Evolutionary conservation across 2,113 vertebrate species (phyloP).

Genomic region (Varanus salvator): DNA sequence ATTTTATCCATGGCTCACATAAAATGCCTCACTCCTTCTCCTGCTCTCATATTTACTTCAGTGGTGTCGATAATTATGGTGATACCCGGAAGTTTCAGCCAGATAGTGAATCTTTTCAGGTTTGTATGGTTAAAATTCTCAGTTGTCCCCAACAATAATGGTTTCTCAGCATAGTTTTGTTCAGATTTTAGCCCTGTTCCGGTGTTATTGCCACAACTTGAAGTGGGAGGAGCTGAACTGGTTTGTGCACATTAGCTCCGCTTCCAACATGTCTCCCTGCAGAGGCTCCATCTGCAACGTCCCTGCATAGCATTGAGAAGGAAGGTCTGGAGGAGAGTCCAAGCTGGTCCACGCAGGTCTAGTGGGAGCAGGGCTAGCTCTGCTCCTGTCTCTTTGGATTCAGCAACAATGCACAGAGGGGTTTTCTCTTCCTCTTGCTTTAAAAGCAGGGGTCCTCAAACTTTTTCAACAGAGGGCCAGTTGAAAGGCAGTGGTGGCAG

Average conservation of each 20-base stretch:
- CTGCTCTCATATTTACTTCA: constrained; percentile 87
- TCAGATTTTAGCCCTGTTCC: not conserved
- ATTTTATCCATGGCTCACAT: constrained; percentile 89
- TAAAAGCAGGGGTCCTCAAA: not conserved
- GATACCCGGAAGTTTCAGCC: constrained; percentile 84
- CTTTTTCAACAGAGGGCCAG: too few relatives aligned
- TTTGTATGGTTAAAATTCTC: constrained; percentile 36
- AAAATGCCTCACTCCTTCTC: constrained; percentile 81
- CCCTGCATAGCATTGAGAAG: not conserved
- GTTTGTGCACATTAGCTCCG: not conserved
- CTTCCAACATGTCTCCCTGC: not conserved
- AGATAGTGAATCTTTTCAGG: constrained; percentile 88
- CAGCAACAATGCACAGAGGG: not conserved
- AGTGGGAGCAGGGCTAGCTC: not conserved
- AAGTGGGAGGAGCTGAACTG: not conserved
- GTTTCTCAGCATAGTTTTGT: not conserved
- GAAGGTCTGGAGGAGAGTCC: too few relatives aligned
- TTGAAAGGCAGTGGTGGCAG: too few relatives aligned
- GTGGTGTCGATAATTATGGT: constrained; percentile 83
- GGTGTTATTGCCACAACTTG: not conserved
- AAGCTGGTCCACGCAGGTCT: not conserved
- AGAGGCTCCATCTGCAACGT: not conserved
- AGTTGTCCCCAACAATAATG: not conserved
- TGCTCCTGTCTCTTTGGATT: not conserved
- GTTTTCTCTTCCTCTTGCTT: not conserved